Percentiles rank a stretch among this genome's conserved stretches.
phyloP scores from a whole-genome alignment of 2,113 vertebrate species.

The Thunnus maccoyii region DNA sequence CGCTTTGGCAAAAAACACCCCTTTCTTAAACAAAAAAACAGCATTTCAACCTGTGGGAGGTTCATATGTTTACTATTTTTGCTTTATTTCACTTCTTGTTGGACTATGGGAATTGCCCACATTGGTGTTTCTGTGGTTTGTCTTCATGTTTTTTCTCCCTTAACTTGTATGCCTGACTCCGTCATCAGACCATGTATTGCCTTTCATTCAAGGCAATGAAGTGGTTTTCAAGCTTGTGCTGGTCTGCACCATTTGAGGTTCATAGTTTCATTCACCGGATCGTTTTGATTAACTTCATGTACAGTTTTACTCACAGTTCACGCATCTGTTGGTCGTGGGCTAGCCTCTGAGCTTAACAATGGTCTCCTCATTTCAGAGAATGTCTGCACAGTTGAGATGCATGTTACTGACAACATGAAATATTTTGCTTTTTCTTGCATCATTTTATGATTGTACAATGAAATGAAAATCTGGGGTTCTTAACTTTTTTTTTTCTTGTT shows the following conservation, averaged over 20 bases:
- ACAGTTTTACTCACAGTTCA: conserved; percentile 8
- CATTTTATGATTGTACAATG: conserved; percentile 21
- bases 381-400: background rate
- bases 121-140: conserved; percentile 28
- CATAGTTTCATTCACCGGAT: conserved; percentile 27
- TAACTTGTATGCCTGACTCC: background rate
- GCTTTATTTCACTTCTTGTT: conserved; percentile 9
- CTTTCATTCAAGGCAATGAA: conserved; percentile 14
- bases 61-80: conserved; percentile 40
- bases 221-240: conserved; percentile 36
- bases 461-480: background rate
- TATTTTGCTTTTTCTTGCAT: conserved; percentile 13
- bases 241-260: background rate
- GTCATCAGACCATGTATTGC: conserved; percentile 16
- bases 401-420: background rate
- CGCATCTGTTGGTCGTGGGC: background rate
- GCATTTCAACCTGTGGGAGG: background rate
- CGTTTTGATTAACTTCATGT: conserved; percentile 39
- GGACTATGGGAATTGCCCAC: background rate
- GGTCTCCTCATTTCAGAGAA: conserved; percentile 6
- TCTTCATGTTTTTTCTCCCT: conserved; percentile 8
- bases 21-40: conserved; percentile 32
- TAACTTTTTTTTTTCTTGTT: background rate
- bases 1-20: background rate
- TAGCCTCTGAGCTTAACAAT: background rate